These are phyloP conservation scores for Tokudaia muenninki DNA, from an alignment of 2,797 vertebrate species.

Conservation along the genomic window DNA sequence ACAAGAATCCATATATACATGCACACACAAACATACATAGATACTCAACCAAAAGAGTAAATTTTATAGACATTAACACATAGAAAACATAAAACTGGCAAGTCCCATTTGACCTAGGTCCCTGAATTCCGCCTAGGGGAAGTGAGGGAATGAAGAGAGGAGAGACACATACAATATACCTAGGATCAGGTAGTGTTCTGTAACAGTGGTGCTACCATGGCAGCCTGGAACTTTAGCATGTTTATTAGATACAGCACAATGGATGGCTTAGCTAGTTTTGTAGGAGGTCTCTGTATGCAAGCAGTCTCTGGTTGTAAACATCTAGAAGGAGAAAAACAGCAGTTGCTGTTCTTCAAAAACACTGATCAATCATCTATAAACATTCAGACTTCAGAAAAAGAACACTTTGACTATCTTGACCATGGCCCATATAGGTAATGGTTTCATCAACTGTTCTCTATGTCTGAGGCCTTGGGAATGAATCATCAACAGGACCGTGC, in stretches of 20 bases:
- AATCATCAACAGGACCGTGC: neutral
- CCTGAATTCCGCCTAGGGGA: too few species aligned
- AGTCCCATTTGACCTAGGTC: neutral
- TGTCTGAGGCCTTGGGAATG: neutral
- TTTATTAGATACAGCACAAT: neutral
- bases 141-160: neutral
- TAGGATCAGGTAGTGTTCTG: neutral
- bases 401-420: neutral
- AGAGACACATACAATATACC: neutral
- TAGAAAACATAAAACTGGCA: constrained; percentile 3
- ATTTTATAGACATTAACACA: neutral
- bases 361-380: neutral
- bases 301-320: neutral
- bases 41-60: neutral
- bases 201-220: neutral
- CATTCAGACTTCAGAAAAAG: neutral
- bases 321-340: too few species aligned
- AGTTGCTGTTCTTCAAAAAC: neutral
- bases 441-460: neutral
- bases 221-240: neutral
- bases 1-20: neutral
- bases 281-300: neutral
- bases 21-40: neutral
- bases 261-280: neutral
- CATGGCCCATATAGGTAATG: neutral